A percentile compares a stretch with the other conserved stretches of the same genome.
Evolutionary conservation across 1,140 invertebrate genomes (phyloP).

Genomic region (Drosophila mojavensis): DNA sequence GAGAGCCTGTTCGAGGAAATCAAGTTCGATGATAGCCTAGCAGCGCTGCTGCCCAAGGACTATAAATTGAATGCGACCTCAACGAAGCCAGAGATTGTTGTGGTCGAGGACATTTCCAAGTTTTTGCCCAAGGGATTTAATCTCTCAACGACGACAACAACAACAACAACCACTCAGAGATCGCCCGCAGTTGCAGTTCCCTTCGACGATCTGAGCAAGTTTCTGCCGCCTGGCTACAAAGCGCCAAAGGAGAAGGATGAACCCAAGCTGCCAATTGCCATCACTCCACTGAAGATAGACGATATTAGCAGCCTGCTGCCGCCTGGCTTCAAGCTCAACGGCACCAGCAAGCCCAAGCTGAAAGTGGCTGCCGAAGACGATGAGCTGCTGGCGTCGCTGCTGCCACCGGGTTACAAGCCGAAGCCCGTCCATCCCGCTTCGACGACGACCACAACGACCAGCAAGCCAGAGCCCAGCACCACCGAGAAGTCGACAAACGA

Average conservation of each 20-base stretch:
- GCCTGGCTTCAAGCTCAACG: slow-evolving; percentile 85
- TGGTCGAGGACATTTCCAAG: slow-evolving; percentile 85
- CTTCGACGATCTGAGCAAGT: slow-evolving; percentile 83
- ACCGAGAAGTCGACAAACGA: slow-evolving; percentile 28
- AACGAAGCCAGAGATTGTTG: slow-evolving; percentile 57
- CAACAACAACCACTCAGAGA: slow-evolving; percentile 30
- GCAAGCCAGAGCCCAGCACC: slow-evolving; percentile 63
- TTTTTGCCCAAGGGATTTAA: slow-evolving; percentile 88
- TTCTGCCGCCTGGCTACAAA: slow-evolving; percentile 86
- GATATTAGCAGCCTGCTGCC: slow-evolving; percentile 85
- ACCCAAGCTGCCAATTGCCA: slow-evolving; percentile 31
- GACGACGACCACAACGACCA: slow-evolving; percentile 50
- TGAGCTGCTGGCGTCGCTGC: slow-evolving; percentile 86
- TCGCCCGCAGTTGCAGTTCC: slow-evolving; percentile 79
- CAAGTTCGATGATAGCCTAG: slow-evolving; percentile 74
- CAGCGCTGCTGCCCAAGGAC: slow-evolving; percentile 87
- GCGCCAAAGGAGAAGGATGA: slow-evolving; percentile 68
- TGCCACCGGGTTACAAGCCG: slow-evolving; percentile 87
- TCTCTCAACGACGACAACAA: slow-evolving; percentile 75
- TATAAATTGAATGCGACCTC: slow-evolving; percentile 84
- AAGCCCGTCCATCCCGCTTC: slow-evolving; percentile 54
- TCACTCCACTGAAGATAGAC: slow-evolving; percentile 69
- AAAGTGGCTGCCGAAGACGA: slow-evolving; percentile 70
- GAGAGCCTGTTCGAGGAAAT: slow-evolving; percentile 69
- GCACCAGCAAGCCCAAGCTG: slow-evolving; percentile 62